Conservation (phyloP, 1,140 invertebrate species). For the Saccostrea glomerata region DNA sequence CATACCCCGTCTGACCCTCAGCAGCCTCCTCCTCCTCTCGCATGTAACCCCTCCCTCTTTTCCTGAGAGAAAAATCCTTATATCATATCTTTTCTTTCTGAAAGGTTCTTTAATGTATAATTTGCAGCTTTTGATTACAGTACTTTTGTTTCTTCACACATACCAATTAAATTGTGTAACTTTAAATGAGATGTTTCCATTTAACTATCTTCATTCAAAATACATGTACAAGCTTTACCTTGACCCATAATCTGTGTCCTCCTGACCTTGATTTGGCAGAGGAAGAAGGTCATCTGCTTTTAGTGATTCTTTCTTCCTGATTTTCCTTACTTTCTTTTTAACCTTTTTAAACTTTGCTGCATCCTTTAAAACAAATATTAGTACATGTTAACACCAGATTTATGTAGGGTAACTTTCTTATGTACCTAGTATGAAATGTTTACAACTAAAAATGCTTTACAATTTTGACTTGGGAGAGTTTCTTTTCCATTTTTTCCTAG, state of each 20-base stretch:
- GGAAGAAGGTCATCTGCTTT: slow-evolving; percentile 83
- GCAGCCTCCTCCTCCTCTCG: background rate
- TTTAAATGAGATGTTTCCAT: no score
- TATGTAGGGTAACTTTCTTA: no score
- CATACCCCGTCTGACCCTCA: slow-evolving; percentile 38
- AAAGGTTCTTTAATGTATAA: no score
- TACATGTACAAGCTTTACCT: slow-evolving; percentile 56
- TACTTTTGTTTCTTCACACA: no score
- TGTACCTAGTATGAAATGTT: no score
- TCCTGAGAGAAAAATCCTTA: background rate
- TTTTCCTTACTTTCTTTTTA: slow-evolving; percentile 89
- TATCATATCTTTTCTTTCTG: background rate
- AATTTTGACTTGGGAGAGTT: no score
- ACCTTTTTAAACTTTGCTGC: slow-evolving; percentile 93
- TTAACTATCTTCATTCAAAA: no score
- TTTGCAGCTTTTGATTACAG: no score
- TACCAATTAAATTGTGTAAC: no score
- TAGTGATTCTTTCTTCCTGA: slow-evolving; percentile 80
- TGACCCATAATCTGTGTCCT: slow-evolving; percentile 72
- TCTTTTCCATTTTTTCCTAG: no score
- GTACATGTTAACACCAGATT: background rate
- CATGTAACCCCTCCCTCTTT: slow-evolving; percentile 1
- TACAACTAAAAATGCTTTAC: no score
- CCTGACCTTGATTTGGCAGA: slow-evolving; percentile 74
- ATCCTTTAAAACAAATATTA: slow-evolving; percentile 39